Evolutionary conservation across 1,140 invertebrate genomes (phyloP).

Genomic region (Pogonomyrmex californicus): DNA sequence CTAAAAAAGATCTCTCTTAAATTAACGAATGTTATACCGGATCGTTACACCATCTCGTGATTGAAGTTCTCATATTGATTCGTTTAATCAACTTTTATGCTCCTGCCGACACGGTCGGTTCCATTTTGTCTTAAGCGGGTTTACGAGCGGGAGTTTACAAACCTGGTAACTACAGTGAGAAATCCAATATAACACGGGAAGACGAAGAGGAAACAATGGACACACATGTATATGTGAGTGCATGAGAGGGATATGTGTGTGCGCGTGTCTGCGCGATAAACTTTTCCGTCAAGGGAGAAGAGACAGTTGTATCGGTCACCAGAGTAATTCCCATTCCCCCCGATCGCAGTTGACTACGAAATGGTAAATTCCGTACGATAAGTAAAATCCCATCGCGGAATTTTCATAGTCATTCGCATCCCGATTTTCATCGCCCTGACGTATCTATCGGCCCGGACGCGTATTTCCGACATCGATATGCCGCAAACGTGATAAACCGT

Average conservation of each 20-base stretch:
- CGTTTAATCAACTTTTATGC: constrained; percentile 57
- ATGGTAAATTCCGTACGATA: constrained; percentile 66
- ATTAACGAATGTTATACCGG: background rate
- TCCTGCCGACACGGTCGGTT: constrained; percentile 1
- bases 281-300: constrained; percentile 13
- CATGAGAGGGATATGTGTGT: background rate
- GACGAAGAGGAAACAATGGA: constrained; percentile 41
- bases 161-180: constrained; percentile 42
- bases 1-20: background rate
- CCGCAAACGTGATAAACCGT: constrained; percentile 15
- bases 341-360: constrained; percentile 19
- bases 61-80: constrained; percentile 44
- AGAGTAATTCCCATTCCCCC: constrained; percentile 11
- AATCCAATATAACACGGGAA: constrained; percentile 54
- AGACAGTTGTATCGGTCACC: constrained; percentile 29
- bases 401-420: constrained; percentile 52
- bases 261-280: background rate
- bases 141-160: constrained; percentile 44
- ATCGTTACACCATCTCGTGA: constrained; percentile 24
- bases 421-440: background rate
- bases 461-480: constrained; percentile 7
- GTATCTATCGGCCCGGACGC: background rate
- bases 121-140: constrained; percentile 57
- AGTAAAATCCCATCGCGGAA: constrained; percentile 71
- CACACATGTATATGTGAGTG: background rate